phyloP scores from a whole-genome alignment of 2,888 invertebrate genomes.

The Dendrolimus pini region DNA sequence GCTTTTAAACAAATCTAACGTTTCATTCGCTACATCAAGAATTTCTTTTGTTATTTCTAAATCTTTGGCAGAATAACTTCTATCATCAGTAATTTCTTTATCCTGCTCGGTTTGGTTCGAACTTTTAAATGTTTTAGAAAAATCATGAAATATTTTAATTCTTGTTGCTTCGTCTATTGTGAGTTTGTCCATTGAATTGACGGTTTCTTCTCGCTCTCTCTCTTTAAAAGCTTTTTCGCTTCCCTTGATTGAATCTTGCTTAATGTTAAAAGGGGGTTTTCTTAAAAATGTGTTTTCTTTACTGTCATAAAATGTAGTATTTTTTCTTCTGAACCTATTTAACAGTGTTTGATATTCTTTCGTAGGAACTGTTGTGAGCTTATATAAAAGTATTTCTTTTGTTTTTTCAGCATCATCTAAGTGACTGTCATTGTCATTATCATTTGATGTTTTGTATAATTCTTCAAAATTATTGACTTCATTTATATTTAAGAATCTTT shows the following conservation, averaged over 20 bases:
- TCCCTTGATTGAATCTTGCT: slow-evolving; percentile 11
- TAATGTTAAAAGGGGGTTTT: slow-evolving; percentile 7
- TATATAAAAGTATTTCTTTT: slow-evolving; percentile 20
- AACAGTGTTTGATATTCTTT: slow-evolving; percentile 44
- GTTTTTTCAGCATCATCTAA: too few species aligned
- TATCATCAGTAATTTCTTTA: too few species aligned
- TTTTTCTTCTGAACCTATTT: slow-evolving; percentile 54
- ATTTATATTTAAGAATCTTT: too few species aligned
- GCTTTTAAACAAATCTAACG: too few species aligned
- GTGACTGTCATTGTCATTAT: too few species aligned
- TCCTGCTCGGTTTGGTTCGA: slow-evolving; percentile 25
- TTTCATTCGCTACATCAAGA: too few species aligned
- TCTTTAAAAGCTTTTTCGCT: slow-evolving; percentile 12
- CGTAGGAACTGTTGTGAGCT: slow-evolving; percentile 19
- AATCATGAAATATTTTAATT: slow-evolving; percentile 57
- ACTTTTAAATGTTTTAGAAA: slow-evolving; percentile 49
- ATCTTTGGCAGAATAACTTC: too few species aligned
- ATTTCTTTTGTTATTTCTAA: too few species aligned
- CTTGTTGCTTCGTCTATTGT: slow-evolving; percentile 54
- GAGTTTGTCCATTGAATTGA: slow-evolving; percentile 50
- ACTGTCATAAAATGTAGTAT: slow-evolving; percentile 11
- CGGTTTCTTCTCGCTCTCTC: slow-evolving; percentile 13
- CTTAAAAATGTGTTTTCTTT: slow-evolving; percentile 8
- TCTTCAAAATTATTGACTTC: too few species aligned
- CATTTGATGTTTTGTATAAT: slow-evolving; percentile 9